Base-by-base conservation (phyloP, 35 echinoderm and acorn worm genomes). In the Lytechinus variegatus region DNA sequence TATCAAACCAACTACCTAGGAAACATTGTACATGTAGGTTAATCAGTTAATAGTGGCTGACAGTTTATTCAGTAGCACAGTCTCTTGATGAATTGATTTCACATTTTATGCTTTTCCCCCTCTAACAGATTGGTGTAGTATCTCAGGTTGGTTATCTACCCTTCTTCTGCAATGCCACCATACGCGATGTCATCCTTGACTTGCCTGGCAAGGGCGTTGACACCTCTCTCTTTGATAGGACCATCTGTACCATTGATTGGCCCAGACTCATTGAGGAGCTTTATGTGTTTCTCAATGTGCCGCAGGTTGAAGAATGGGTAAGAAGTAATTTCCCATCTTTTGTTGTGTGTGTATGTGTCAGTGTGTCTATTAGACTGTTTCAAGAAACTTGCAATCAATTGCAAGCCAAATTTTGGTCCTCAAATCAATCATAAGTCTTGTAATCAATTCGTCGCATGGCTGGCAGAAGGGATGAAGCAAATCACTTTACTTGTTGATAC, bases 201-300 rank as follows among this genome's bases (percentile, higher is more conserved):
- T 93, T 93, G 4, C 13, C 92, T 57, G 53, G n/a, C 0, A 93
- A 27, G n/a, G 92, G 92, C 14, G n/a, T 93, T 24, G 54, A 93
- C 92, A 57, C 92, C 54, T 8, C 10, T 93, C 92, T 93, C 52
- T 93, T 93, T 57, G 92, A 93, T 54, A 27, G 53, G 28, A 93
- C 92, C 13, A 19, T 93, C 13, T 93, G 92, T 54, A 54, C 13
- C 11, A 27, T 57, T 5, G 54, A 93, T 5, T 93, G 52, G 52
- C 13, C 57, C 0, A 54, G 8, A 54, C 9, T 24, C 10, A 0
- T 54, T 57, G 9, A 13, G 27, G 92, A 93, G 54, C 55, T 93
- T 11, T 93, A 33, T 57, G 54, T 4, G 10, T 90, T 90, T 54
- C 16, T 90, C 29, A 5, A 90, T 90, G 88, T 10, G n/a, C 66